phyloP scores from a whole-genome alignment of 2,888 invertebrate genomes.

The Lasioglossum pauxillum region DNA sequence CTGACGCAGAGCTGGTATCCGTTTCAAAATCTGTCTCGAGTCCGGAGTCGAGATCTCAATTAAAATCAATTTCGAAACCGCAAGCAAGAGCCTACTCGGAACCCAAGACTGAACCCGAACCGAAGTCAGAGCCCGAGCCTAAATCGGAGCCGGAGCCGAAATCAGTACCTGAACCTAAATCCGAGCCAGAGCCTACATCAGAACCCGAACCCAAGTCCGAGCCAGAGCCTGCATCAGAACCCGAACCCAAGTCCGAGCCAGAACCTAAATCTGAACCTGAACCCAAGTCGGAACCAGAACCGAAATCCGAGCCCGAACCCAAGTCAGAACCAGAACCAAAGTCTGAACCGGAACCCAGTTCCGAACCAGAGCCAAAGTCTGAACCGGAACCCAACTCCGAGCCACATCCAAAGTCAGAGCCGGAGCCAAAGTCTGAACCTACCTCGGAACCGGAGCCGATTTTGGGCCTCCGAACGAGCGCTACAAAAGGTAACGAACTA shows the following conservation, averaged over 20 bases:
- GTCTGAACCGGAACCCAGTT: slow-evolving; percentile 81
- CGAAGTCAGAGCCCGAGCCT: slow-evolving; percentile 67
- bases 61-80: slow-evolving; percentile 73
- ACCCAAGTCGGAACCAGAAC: slow-evolving; percentile 77
- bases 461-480: slow-evolving; percentile 75
- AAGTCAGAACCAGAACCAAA: slow-evolving; percentile 72
- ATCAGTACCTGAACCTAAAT: slow-evolving; percentile 82
- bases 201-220: slow-evolving; percentile 83
- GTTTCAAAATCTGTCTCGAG: slow-evolving; percentile 83
- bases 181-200: slow-evolving; percentile 83
- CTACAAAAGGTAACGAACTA: slow-evolving; percentile 79
- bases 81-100: slow-evolving; percentile 79
- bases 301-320: slow-evolving; percentile 84
- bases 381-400: slow-evolving; percentile 83
- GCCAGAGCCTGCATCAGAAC: slow-evolving; percentile 83
- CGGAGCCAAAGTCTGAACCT: slow-evolving; percentile 83
- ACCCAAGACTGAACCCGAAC: slow-evolving; percentile 79
- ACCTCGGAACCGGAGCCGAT: slow-evolving; percentile 81
- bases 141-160: slow-evolving; percentile 81
- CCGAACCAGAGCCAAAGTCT: slow-evolving; percentile 83
- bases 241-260: slow-evolving; percentile 81
- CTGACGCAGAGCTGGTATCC: slow-evolving; percentile 75
- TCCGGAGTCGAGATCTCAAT: slow-evolving; percentile 78
- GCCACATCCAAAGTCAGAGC: slow-evolving; percentile 83
- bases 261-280: slow-evolving; percentile 81